These are phyloP conservation scores for Antidorcas marsupialis DNA, from an alignment of 2,113 vertebrate species.

Conservation along the genomic window DNA sequence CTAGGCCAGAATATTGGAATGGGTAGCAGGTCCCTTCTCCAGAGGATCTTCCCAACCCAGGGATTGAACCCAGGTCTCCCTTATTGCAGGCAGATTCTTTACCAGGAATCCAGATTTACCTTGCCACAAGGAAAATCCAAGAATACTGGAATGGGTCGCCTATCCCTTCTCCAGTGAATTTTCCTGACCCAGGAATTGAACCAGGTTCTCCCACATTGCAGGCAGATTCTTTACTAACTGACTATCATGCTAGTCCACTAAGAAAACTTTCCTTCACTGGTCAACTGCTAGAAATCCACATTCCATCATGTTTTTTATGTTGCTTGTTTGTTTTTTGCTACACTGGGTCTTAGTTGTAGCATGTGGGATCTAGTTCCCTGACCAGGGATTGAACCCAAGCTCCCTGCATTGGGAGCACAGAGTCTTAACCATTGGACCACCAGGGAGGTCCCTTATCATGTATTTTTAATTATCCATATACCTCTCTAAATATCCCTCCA, in stretches of 20 bases:
- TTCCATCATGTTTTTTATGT: not conserved
- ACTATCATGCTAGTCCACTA: not conserved
- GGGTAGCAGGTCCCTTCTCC: not conserved
- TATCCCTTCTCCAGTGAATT: not conserved
- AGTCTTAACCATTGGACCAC: not conserved
- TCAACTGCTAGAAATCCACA: not conserved
- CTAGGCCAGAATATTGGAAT: not conserved
- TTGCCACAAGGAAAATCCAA: not conserved
- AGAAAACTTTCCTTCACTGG: not conserved
- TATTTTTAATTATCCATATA: not conserved
- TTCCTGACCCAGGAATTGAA: not conserved
- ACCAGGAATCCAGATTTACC: not conserved
- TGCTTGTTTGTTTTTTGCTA: not conserved
- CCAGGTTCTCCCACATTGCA: not conserved
- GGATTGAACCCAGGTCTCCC: not conserved
- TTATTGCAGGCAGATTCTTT: not conserved
- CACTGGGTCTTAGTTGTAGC: not conserved
- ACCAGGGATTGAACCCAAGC: not conserved
- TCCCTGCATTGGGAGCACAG: not conserved
- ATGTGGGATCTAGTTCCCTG: not conserved
- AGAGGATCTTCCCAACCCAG: not conserved
- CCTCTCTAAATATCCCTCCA: not conserved
- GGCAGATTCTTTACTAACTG: not conserved
- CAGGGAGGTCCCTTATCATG: not conserved
- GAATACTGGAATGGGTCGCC: not conserved